Base-by-base conservation (phyloP, 2,113 vertebrate genomes). In the Pardalotus punctatus region DNA sequence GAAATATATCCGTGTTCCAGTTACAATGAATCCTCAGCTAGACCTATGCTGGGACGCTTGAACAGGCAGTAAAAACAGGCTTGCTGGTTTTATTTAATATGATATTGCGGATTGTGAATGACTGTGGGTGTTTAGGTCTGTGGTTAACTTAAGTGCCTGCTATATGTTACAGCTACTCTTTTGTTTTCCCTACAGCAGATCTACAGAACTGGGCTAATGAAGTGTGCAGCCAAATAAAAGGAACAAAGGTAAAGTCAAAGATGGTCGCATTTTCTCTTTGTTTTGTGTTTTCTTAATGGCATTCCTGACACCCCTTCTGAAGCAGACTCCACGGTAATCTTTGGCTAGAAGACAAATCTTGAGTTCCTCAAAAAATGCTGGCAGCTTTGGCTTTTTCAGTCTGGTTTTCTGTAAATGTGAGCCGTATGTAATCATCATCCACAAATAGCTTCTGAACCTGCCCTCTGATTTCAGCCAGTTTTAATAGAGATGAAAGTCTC, bases 131-230 rank as follows among this genome's bases (percentile, higher is more conserved):
- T 78, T 95, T 88, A 86, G 88, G 80, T 90, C 80, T 94, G 88
- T 88, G 90, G 94, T 43, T 90, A 53, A 71, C 83, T 92, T 57
- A 72, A 88, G 67, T 48, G 90, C 79, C 92, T 78, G 74, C 81
- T 91, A 18, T 80, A 54, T 6, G 20, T 91, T 66, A 90, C 79
- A 94, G 85, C 93, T 94, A 31, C 71, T 81, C 56, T 78, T 78
- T 71, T 94, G 74, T 85, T 96, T 67, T 97, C 91, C 69, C 93
- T 96, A 36, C 88, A 98, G 98, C 96, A 91, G 94, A 98, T 86
- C 89, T 98, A 92, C 98, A 98, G 93, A 97, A 94, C 42, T 98
- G 98, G 98, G 88, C 96, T 92, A 98, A 97, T 10, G 97, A 97
- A 72, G 91, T 96, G 57, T 98, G 98, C 78, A 83, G 97, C 53